Evolutionary conservation across 2,113 vertebrate species (phyloP).

Genomic region (Solea solea): DNA sequence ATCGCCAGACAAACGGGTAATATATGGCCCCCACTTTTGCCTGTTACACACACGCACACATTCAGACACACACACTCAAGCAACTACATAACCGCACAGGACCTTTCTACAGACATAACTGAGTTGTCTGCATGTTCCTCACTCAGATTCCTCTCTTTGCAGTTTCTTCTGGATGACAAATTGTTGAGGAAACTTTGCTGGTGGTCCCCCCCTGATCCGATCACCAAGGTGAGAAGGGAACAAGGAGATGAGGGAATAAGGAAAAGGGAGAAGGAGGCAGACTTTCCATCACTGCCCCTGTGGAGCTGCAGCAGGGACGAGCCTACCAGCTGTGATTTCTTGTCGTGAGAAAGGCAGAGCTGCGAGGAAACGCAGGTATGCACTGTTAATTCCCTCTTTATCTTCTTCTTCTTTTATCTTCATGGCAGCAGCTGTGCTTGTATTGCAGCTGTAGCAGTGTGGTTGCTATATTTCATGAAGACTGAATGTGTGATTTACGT

Average conservation of each 20-base stretch:
- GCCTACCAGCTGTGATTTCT: conserved; percentile 47
- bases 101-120: conserved; percentile 48
- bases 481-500: conserved; percentile 57
- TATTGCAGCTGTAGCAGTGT: conserved; percentile 13
- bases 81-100: conserved; percentile 55
- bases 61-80: conserved; percentile 25
- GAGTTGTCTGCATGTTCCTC: conserved; percentile 50
- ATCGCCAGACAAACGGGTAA: conserved; percentile 73
- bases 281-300: conserved; percentile 55
- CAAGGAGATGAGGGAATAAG: conserved; percentile 45
- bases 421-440: conserved; percentile 29
- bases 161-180: conserved; percentile 1
- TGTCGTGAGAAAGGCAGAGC: conserved; percentile 42
- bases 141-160: conserved; percentile 22
- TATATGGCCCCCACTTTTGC: conserved; percentile 60
- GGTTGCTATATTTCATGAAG: conserved; percentile 33
- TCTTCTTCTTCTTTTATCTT: conserved; percentile 40
- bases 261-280: conserved; percentile 20
- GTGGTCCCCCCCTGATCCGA: background rate
- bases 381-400: conserved; percentile 43
- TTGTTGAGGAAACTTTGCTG: conserved; percentile 12
- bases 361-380: conserved; percentile 57
- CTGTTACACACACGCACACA: conserved; percentile 25
- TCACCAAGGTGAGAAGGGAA: conserved; percentile 43
- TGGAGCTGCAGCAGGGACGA: conserved; percentile 52